Evolutionary conservation across 2,797 vertebrate genomes (phyloP).

Genomic region (Orestias chungarensis): DNA sequence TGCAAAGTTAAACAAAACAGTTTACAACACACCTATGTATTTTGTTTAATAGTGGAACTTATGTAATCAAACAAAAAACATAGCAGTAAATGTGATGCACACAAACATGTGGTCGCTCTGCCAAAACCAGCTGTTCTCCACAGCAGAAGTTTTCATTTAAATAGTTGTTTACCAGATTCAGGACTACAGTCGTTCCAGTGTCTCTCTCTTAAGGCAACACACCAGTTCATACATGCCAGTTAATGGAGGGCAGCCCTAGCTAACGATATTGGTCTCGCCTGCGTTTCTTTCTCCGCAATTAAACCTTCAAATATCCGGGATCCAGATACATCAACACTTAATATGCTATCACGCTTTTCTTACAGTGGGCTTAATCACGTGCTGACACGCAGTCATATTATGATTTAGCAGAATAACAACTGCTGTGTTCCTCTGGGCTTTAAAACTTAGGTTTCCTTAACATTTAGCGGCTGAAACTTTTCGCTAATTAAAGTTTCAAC

Average conservation of each 20-base stretch:
- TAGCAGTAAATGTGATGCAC: no score
- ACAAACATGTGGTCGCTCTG: neutral
- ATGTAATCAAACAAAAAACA: no score
- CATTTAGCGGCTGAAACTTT: neutral
- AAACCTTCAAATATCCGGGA: neutral
- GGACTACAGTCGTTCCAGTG: neutral
- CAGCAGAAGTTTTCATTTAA: neutral
- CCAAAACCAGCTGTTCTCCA: neutral
- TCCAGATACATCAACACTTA: neutral
- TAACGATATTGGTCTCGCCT: conserved; percentile 5
- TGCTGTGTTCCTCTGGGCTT: neutral
- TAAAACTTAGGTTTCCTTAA: neutral
- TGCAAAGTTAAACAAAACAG: neutral
- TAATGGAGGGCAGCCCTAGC: neutral
- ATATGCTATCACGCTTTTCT: neutral
- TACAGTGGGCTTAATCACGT: neutral
- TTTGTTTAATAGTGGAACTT: neutral
- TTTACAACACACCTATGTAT: neutral
- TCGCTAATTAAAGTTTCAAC: neutral
- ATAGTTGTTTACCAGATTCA: neutral
- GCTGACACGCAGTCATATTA: no score
- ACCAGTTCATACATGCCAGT: neutral
- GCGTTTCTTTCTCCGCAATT: neutral
- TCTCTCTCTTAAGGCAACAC: neutral
- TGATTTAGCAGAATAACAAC: neutral